Evolutionary conservation across 1,140 invertebrate species (phyloP), one percentile per base, ranked within the genome.

Genomic region (Cydia splendana): DNA sequence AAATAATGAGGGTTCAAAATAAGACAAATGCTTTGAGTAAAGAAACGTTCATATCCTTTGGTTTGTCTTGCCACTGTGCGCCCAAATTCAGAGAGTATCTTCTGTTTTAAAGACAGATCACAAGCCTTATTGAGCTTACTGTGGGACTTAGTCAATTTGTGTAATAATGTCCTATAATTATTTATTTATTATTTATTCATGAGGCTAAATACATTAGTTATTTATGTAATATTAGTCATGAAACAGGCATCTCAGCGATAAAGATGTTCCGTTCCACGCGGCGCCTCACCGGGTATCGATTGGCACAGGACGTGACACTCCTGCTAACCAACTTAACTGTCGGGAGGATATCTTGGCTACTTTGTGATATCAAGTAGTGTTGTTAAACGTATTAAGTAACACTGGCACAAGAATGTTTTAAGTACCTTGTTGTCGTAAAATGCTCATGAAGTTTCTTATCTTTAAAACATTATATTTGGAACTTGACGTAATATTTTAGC

Each of bases 201-300:
- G n/a, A n/a, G 24, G 24, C 4, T 48, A 48, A 10, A 48, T 6
- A 48, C 45, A 12, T 48, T 2, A 13, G 45, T n/a, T 53, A n/a
- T 34, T 4, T 34, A 34, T 34, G 34, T 20, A 18, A 57, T n/a
- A 18, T 57, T n/a, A n/a, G 15, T 57, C 53, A 57, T 57, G 13
- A 57, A 57, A 57, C 34, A n/a, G 53, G 53, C 53, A 57, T 18
- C n/a, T 57, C 15, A 57, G 15, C 20, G 53, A 57, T n/a, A 57
- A 57, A 57, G 53, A 57, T 18, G 53, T 57, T n/a, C 53, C 53
- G 53, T 51, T n/a, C 15, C 53, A 18, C 53, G 53, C 53, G 15
- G 53, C 53, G n/a, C n/a, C n/a, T 53, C 53, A 18, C 53, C 53
- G 53, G 53, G 53, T 57, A 57, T 57, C 53, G 53, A 57, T 57